These are phyloP conservation scores for Drymodes brunneopygia DNA, from an alignment of 2,113 vertebrate genomes.

Conservation along the genomic window DNA sequence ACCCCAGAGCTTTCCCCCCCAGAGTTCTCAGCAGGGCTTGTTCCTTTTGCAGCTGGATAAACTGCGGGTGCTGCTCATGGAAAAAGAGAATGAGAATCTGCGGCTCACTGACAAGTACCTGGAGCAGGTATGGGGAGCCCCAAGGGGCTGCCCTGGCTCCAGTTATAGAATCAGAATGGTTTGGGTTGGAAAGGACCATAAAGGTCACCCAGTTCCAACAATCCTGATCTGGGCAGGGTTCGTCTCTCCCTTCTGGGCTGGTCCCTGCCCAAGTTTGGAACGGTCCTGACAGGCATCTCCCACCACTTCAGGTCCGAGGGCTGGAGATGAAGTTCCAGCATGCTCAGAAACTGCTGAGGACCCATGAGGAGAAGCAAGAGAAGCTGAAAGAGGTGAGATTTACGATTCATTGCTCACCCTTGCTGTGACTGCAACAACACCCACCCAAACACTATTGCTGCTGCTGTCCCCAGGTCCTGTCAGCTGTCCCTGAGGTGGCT, in stretches of 20 bases:
- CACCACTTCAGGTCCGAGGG: not conserved
- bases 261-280: not conserved
- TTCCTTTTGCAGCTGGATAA: slow-evolving; percentile 65
- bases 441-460: fast-evolving
- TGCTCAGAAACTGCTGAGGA: not conserved
- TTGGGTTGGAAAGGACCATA: not conserved
- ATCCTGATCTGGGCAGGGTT: not conserved
- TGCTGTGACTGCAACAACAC: not conserved
- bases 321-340: not conserved
- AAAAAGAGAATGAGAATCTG: slow-evolving; percentile 59
- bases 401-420: not conserved
- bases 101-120: slow-evolving; percentile 40
- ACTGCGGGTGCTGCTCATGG: slow-evolving; percentile 65
- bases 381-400: slow-evolving; percentile 39
- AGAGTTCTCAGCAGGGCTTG: not conserved
- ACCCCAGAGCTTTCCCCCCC: not conserved
- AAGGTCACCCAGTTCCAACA: not conserved
- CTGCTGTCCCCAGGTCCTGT: not conserved
- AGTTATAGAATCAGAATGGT: not conserved
- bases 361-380: not conserved
- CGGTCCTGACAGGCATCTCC: not conserved
- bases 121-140: slow-evolving; percentile 51
- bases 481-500: not conserved
- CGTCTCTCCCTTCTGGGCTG: not conserved
- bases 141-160: not conserved